Conservation (phyloP, 35 echinoderm and acorn worm species). For the Diadema setosum region DNA sequence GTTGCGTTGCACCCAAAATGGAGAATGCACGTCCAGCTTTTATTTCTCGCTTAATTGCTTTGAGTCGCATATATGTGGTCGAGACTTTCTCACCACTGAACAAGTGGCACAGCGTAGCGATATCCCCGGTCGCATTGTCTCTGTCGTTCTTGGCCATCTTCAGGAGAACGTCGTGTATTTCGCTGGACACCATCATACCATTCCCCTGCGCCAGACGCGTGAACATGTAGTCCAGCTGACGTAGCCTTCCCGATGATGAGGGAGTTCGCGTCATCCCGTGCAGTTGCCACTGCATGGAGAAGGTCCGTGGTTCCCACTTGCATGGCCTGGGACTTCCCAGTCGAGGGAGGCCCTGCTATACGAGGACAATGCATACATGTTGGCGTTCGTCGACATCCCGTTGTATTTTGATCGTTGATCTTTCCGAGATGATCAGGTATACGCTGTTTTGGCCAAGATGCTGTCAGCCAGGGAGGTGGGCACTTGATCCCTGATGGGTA, state of each 20-base stretch:
- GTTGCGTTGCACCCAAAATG: slow-evolving; percentile 5
- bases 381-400: neutral
- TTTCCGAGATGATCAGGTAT: neutral
- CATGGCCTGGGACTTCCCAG: neutral
- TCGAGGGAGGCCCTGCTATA: neutral
- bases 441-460: neutral
- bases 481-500: too few relatives aligned
- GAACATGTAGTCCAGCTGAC: neutral
- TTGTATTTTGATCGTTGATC: neutral
- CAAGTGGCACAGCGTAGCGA: neutral
- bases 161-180: neutral
- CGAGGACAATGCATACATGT: neutral
- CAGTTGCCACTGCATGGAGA: neutral
- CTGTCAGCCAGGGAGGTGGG: too few relatives aligned
- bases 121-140: neutral
- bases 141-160: neutral
- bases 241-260: neutral
- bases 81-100: slow-evolving; percentile 4
- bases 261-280: neutral
- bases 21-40: neutral
- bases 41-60: neutral
- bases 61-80: neutral
- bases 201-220: neutral
- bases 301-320: neutral
- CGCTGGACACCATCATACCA: neutral